Evolutionary conservation across 2,888 invertebrate genomes (phyloP), one percentile per base, ranked within the genome.

Genomic region (Candidula unifasciata): DNA sequence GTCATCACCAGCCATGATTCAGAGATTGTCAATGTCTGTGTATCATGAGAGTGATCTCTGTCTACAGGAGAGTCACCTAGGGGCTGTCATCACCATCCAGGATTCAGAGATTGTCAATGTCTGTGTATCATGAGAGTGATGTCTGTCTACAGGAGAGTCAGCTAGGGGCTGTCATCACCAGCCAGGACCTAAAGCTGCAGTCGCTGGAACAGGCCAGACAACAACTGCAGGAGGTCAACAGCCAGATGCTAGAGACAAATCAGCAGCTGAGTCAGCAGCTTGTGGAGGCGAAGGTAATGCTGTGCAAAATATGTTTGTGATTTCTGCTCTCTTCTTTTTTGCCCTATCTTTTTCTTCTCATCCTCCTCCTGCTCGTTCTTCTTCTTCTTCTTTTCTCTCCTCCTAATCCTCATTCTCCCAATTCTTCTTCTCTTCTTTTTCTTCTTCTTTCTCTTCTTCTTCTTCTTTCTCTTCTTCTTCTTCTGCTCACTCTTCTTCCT

Each of bases 31-130:
- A 60, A 18, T n/a, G 16, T 68, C 68, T 68, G 13, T n/a, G n/a
- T 68, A 60, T 18, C 18, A 16, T 60, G n/a, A 60, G 60, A 60
- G 10, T 60, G 60, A 21, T 60, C n/a, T 6, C 27, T 30, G 16
- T 44, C n/a, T n/a, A n/a, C 5, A 78, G 78, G 66, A 64, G 37
- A 78, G 13, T n/a, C 35, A n/a, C n/a, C n/a, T n/a, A n/a, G n/a
- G n/a, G n/a, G n/a, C n/a, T n/a, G n/a, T n/a, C n/a, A n/a, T n/a
- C n/a, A 24, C 13, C 6, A 21, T 13, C 24, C 21, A 64, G 13
- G 8, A 10, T n/a, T n/a, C n/a, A n/a, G 21, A 18, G 60, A 18
- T n/a, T 60, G 60, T 5, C 60, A 60, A 18, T n/a, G 16, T 68
- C 68, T 68, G 13, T n/a, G n/a, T 68, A 60, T 18, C 18, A 16